Conservation (phyloP, 2,888 invertebrate species). For the Ptychoptera albimana region DNA sequence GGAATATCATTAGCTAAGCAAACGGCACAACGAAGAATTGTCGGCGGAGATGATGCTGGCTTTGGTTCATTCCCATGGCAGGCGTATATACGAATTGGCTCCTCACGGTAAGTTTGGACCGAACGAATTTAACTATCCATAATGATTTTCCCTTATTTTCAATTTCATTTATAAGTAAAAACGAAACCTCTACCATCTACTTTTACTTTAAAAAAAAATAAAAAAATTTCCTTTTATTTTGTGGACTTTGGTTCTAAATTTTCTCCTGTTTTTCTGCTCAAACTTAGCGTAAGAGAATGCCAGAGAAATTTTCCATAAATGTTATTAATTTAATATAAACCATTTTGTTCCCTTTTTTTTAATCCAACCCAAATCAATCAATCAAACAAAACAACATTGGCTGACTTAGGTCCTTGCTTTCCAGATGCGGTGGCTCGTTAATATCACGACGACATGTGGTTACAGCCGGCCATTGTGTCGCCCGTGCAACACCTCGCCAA, state of each 20-base stretch:
- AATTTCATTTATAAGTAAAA: not conserved
- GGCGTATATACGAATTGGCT: conserved; percentile 85
- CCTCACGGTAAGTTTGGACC: conserved; percentile 47
- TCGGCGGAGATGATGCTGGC: conserved; percentile 86
- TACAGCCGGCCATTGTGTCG: conserved; percentile 89
- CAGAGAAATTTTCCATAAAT: too few species aligned
- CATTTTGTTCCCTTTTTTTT: too few species aligned
- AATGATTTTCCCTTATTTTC: not conserved
- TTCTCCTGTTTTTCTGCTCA: too few species aligned
- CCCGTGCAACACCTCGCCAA: conserved; percentile 76
- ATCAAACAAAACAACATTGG: too few species aligned
- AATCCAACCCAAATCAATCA: too few species aligned
- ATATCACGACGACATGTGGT: conserved; percentile 84
- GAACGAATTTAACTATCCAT: not conserved
- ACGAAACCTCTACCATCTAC: too few species aligned
- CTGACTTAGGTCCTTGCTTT: conserved; percentile 11
- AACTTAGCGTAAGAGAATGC: too few species aligned
- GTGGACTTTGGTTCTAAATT: too few species aligned
- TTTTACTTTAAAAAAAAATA: too few species aligned
- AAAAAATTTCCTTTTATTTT: too few species aligned
- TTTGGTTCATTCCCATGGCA: conserved; percentile 94
- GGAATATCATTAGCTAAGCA: conserved; percentile 74
- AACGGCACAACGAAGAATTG: conserved; percentile 76
- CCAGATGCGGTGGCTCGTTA: conserved; percentile 79
- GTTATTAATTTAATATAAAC: too few species aligned